phyloP scores from a whole-genome alignment of 2,113 vertebrate genomes.

The Silurus glanis region DNA sequence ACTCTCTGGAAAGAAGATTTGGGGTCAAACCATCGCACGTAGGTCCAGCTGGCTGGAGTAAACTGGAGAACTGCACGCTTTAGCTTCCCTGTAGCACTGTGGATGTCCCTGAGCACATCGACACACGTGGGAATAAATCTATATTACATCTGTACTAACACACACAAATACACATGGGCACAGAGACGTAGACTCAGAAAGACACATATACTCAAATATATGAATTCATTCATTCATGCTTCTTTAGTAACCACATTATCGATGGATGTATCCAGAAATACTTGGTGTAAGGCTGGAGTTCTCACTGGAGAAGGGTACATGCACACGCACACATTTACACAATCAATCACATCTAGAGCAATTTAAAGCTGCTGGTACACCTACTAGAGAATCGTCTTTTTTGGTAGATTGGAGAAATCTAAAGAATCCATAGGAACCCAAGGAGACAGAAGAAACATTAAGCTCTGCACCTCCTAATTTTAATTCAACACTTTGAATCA shows the following conservation, averaged over 20 bases:
- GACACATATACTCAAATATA: background rate
- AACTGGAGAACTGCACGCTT: slow-evolving; percentile 94
- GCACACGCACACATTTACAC: background rate
- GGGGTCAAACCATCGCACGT: slow-evolving; percentile 96
- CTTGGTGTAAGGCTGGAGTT: background rate
- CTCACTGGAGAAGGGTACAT: background rate
- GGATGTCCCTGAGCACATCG: slow-evolving; percentile 82
- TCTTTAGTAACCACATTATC: background rate
- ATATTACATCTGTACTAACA: background rate
- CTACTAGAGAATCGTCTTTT: background rate
- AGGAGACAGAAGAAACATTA: background rate
- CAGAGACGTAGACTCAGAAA: background rate
- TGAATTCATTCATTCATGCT: background rate
- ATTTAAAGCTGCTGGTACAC: background rate
- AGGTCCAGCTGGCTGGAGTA: slow-evolving; percentile 97
- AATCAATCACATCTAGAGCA: background rate
- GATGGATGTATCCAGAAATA: background rate
- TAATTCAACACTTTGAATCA: background rate
- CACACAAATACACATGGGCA: background rate
- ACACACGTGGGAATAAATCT: background rate
- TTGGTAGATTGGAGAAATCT: background rate
- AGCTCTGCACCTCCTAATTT: background rate
- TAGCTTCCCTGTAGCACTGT: slow-evolving; percentile 94
- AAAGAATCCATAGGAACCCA: background rate
- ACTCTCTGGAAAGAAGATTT: slow-evolving; percentile 97